Base-by-base conservation (phyloP, 2,113 vertebrate species). In the Rhagologus leucostigma region DNA sequence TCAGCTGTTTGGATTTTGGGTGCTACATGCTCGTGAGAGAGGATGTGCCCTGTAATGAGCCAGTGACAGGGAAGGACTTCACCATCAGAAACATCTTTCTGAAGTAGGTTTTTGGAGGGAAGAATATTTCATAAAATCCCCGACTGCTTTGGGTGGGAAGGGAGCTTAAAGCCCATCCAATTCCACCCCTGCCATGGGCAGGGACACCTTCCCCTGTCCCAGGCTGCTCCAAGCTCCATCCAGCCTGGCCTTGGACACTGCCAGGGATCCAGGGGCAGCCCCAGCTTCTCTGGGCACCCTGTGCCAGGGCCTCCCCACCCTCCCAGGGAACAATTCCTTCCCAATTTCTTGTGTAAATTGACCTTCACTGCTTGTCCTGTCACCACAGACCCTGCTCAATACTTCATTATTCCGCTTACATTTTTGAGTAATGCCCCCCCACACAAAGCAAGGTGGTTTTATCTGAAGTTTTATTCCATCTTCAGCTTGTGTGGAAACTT, bases 271-370 rank as follows among this genome's bases (percentile, higher is more conserved):
- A 77, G 78, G n/a, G 46, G 13, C 70, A 89, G 62, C 53, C 62
- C 3, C 87, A 83, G 87, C 39, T 75, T 0, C 70, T 62, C 39
- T 89, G 87, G 70, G 46, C 53, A 68, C 17, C 39, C 46, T 83
- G 62, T 53, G 62, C 62, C 62, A 75, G 60, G 46, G 11, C 53
- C 53, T 60, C 0, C 2, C 30, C n/a, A 5, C 14, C 46, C 24
- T 76, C 5, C 0, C n/a, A 76, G 24, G 20, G 47, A 76, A 55
- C 0, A n/a, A 35, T 68, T 60, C 0, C 39, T 60, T 15, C 29
- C 19, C 47, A 62, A 13, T 62, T 41, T 27, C 30, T 26, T 55
- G 47, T 47, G 53, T 41, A 60, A 82, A 60, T 3, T 11, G 49
- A 10, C 46, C 53, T 30, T 14, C 69, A 22, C 29, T 59, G 7